A percentile compares a stretch with the other conserved stretches of the same genome.
phyloP scores from a whole-genome alignment of 2,113 vertebrate species.

The Entomyzon cyanotis region DNA sequence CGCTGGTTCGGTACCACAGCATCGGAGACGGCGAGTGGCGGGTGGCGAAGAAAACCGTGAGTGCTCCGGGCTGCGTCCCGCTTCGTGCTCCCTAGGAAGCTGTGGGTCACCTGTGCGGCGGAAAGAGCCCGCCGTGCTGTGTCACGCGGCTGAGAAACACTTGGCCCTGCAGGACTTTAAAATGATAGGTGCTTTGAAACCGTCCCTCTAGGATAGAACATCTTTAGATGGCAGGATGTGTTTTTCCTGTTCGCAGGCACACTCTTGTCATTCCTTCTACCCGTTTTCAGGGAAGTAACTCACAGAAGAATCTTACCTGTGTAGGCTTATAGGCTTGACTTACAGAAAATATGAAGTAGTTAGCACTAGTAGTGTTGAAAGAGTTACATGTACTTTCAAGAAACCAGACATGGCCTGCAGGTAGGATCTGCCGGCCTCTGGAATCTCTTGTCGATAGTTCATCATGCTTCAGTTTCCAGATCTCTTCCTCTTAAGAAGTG shows the following conservation, averaged over 20 bases:
- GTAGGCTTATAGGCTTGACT: background rate
- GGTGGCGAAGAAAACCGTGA: slow-evolving; percentile 72
- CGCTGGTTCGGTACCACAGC: slow-evolving; percentile 73
- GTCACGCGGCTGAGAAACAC: no score
- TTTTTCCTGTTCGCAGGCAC: background rate
- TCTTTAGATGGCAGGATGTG: background rate
- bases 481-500: background rate
- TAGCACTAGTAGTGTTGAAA: no score
- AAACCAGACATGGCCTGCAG: background rate
- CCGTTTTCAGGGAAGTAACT: background rate
- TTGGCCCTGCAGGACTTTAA: background rate
- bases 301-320: background rate
- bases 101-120: background rate
- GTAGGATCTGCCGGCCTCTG: background rate
- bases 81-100: rapidly evolving
- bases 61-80: background rate
- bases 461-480: background rate
- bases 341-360: background rate
- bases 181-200: background rate
- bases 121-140: rapidly evolving
- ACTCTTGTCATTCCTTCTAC: background rate
- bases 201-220: rapidly evolving
- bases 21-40: slow-evolving; percentile 72
- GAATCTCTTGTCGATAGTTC: background rate
- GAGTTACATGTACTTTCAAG: background rate